A percentile compares a stretch with the other conserved stretches of the same genome.
phyloP scores from a whole-genome alignment of 2,113 vertebrate species.

The Carollia perspicillata region DNA sequence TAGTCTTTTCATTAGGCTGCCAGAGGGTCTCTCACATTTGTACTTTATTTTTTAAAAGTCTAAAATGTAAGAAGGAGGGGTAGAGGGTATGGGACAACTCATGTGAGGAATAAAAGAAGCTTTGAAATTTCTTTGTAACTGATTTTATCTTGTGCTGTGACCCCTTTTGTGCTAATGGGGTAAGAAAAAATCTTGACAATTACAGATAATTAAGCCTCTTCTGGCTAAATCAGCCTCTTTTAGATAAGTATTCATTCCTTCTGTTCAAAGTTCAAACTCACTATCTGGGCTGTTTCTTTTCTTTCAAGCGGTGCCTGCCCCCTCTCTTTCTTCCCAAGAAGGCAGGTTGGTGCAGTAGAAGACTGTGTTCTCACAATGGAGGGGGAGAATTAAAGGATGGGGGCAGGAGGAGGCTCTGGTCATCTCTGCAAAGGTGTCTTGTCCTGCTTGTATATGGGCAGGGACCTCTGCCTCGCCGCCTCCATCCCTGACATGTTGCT shows the following conservation, averaged over 20 bases:
- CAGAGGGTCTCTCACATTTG: neutral
- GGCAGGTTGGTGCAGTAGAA: neutral
- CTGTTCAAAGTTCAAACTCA: neutral
- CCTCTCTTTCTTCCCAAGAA: neutral
- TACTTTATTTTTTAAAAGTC: neutral
- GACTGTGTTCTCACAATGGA: neutral
- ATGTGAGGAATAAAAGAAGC: neutral
- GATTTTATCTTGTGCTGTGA: neutral
- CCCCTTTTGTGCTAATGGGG: neutral
- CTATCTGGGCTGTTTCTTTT: neutral
- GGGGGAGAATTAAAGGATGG: neutral
- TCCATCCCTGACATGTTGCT: neutral
- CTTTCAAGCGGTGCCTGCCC: neutral
- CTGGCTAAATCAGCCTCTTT: neutral
- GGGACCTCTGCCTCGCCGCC: neutral
- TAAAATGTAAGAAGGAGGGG: neutral
- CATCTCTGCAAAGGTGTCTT: neutral
- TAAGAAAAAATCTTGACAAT: slow-evolving; percentile 1
- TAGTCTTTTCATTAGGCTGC: neutral
- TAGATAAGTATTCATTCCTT: neutral
- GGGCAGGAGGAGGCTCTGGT: neutral
- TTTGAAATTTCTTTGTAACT: slow-evolving; percentile 9
- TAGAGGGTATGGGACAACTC: neutral
- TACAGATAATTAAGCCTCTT: neutral
- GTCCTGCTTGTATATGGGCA: neutral